Evolutionary conservation across 2,888 invertebrate species (phyloP), one percentile per base, ranked within the genome.

Genomic region (Caenorhabditis sulstoni): DNA sequence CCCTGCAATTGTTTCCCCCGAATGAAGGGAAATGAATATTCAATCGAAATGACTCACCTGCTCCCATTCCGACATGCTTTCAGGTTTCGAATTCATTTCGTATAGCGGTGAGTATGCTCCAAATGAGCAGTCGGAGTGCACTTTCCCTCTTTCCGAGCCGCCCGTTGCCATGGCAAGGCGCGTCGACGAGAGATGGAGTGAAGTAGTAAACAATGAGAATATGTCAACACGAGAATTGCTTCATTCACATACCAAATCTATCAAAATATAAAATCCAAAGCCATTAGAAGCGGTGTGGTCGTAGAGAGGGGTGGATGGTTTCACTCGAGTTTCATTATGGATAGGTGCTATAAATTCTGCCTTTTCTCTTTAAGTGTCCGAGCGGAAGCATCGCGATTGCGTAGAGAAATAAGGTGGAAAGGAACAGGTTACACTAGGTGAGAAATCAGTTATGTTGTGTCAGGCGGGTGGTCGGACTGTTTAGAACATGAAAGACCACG

Each of bases 241-340:
- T 64, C 65, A 64, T 73, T 64, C 70, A 71, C 70, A 71, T 61
- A 71, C 62, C 68, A 61, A 61, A 52, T 55, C 61, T 61, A 68
- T 65, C 50, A 57, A 50, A 58, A 62, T 22, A 44, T 52, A 52
- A 52, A 50, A 37, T 49, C 29, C 29, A 41, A 41, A 41, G 41
- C 52, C 52, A 23, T 57, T 55, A 45, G 53, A 65, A 18, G 44
- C 53, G 45, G 37, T 18, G 47, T 47, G 35, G 37, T 23, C 35
- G 37, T 37, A 11, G 37, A 23, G 45, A 52, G 39, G 14, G 44
- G 45, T 4, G 7, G 18, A 16, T 11, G 35, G 23, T 11, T 29
- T 61, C 70, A 70, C 70, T 70, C 70, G 70, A 70, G 70, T 53
- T 61, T 59, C 45, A 59, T 62, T 61, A 45, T 59, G 35, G 39